Evolutionary conservation across 1,140 invertebrate species (phyloP), one percentile per base, ranked within the genome.

Genomic region (Paracyclopina nana): DNA sequence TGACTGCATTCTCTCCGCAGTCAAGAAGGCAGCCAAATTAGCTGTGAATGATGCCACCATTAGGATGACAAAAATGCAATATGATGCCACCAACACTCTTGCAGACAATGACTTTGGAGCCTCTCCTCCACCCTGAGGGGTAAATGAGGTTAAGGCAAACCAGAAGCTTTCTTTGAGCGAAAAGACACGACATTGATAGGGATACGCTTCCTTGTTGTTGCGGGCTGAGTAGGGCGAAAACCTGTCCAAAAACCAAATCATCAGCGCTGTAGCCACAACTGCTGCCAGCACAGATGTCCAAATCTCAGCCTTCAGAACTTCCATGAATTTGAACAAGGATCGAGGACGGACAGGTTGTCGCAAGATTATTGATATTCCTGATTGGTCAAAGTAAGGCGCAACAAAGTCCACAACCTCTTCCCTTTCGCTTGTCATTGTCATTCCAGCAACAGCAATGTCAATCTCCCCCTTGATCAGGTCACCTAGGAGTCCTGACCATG

Each of bases 31-130:
- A 2, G 91, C 91, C 55, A 96, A 66, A 65, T 96, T 96, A 3
- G 91, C 91, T 0, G 91, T 96, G 63, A 96, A 96, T 1, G 91
- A 88, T 0, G 84, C 83, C 55, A 90, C 61, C 81, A 90, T 88
- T 1, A 91, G 68, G 0, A 88, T 82, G 3, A 87, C 83, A 63
- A 90, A 91, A 0, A 91, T 67, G 84, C 85, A 91, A 61, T 90
- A 91, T 9, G 83, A 82, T 1, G 83, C 83, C 0, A 88, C 83
- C 11, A 91, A 62, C 4, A 81, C 78, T 25, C 84, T 66, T 4
- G 79, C 81, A 0, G 82, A 83, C 9, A 86, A 62, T 0, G 82
- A 79, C 64, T 84, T 83, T 0, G 83, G 83, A 2, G 80, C 52
- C 55, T 85, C 81, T 0, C 82, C 83, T 0, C 82, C 82, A 1